Conservation (phyloP, 2,113 vertebrate species). For the Nyctereutes procyonoides region DNA sequence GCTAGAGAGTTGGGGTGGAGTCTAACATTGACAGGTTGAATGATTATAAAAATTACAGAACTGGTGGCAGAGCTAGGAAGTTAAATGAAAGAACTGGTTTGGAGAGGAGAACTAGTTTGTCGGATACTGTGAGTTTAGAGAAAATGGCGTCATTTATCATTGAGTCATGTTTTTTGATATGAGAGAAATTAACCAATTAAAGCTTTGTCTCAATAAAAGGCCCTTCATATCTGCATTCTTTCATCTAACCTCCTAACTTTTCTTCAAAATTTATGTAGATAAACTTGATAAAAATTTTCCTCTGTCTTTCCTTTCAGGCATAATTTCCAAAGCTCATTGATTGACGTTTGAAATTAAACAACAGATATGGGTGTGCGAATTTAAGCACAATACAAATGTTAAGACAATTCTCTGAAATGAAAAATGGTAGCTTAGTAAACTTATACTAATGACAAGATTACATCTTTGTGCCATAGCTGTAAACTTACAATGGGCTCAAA, state of each 20-base stretch:
- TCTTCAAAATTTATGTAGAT: not conserved
- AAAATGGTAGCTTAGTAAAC: not conserved
- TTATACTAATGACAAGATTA: not conserved
- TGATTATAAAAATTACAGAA: not conserved
- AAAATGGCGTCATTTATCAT: slow-evolving; percentile 27
- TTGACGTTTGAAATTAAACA: slow-evolving; percentile 8
- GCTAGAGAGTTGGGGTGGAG: not conserved
- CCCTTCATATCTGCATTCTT: not conserved
- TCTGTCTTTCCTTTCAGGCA: not conserved
- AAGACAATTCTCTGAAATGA: not conserved
- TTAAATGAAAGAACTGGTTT: not conserved
- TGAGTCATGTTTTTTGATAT: not conserved
- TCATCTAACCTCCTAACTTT: not conserved
- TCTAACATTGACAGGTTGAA: not conserved
- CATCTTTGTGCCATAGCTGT: not conserved
- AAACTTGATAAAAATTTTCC: not conserved
- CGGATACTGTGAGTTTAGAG: not conserved
- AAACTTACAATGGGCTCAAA: not conserved
- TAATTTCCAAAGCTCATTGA: not conserved
- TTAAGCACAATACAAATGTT: not conserved
- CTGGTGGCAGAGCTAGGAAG: not conserved
- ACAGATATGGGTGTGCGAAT: not conserved
- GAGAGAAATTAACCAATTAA: not conserved
- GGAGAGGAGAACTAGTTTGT: not conserved
- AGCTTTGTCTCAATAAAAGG: not conserved